A percentile compares a stretch with the other conserved stretches of the same genome.
Evolutionary conservation across 2,113 vertebrate species (phyloP).

Genomic region (Cisticola juncidis): DNA sequence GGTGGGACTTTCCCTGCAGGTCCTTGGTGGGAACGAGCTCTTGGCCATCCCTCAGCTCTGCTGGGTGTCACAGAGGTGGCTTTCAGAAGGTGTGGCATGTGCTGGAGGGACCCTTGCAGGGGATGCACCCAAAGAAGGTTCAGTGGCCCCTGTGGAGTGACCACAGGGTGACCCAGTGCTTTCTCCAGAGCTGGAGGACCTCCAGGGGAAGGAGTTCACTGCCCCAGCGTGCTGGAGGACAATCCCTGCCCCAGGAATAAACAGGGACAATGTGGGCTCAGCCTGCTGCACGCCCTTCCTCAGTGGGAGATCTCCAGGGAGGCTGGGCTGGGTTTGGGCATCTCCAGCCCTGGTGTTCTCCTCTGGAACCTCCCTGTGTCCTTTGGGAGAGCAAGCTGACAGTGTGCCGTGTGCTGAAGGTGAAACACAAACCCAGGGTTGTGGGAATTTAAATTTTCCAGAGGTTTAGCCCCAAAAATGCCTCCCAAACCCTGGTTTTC

Average conservation of each 20-base stretch:
- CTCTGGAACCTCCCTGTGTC: not conserved
- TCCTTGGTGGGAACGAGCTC: not conserved
- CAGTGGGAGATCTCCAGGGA: not conserved
- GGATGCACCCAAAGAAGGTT: not conserved
- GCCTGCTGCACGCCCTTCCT: rapidly evolving
- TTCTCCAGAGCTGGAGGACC: not conserved
- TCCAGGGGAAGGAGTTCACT: not conserved
- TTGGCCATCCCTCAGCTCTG: not conserved
- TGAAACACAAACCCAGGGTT: not conserved
- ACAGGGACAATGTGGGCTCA: rapidly evolving
- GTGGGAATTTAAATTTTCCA: not conserved
- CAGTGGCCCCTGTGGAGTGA: rapidly evolving
- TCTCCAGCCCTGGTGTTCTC: not conserved
- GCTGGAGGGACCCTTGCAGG: not conserved
- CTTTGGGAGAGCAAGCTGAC: not conserved
- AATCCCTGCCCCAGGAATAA: rapidly evolving
- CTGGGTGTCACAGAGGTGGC: not conserved
- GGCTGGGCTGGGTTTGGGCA: not conserved
- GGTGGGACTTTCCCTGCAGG: not conserved
- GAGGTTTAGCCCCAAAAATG: not conserved
- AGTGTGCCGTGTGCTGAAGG: rapidly evolving
- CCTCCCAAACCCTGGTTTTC: not conserved
- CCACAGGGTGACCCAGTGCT: not conserved
- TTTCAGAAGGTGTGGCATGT: not conserved
- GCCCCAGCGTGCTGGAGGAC: not conserved